A percentile compares a stretch with the other conserved stretches of the same genome.
Evolutionary conservation across 1,140 invertebrate species (phyloP).

Genomic region (Leguminivora glycinivorella): DNA sequence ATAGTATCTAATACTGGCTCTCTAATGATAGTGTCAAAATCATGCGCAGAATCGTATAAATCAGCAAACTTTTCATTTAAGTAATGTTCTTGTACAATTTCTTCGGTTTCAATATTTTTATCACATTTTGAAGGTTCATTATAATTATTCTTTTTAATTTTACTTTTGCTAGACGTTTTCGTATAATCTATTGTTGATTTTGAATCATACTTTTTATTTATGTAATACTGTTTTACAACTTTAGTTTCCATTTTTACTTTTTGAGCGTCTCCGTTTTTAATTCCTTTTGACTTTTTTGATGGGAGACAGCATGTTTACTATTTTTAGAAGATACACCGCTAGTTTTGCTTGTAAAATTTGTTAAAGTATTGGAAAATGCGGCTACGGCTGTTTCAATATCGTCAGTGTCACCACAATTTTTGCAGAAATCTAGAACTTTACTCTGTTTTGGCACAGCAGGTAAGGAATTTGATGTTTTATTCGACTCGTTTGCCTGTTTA

Average conservation of each 20-base stretch:
- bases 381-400: constrained; percentile 2
- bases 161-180: neutral
- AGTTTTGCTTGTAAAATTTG: neutral
- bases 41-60: constrained; percentile 48
- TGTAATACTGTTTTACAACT: constrained; percentile 8
- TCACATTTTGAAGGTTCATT: neutral
- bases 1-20: constrained; percentile 54
- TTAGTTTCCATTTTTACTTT: neutral
- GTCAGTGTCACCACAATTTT: constrained; percentile 55
- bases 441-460: constrained; percentile 37
- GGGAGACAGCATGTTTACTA: neutral
- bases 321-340: neutral
- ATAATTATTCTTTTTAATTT: neutral
- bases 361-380: neutral
- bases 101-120: constrained; percentile 8
- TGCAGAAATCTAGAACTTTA: constrained; percentile 46
- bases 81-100: constrained; percentile 55
- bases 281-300: neutral
- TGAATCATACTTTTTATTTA: constrained; percentile 21
- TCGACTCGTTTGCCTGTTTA: constrained; percentile 36
- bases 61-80: constrained; percentile 61
- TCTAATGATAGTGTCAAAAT: constrained; percentile 38
- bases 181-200: constrained; percentile 28
- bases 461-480: constrained; percentile 60
- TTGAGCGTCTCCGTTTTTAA: neutral